Percentiles rank a stretch among this genome's conserved stretches.
Conservation (phyloP, 2,888 invertebrate species). For the Rhamnusium bicolor region DNA sequence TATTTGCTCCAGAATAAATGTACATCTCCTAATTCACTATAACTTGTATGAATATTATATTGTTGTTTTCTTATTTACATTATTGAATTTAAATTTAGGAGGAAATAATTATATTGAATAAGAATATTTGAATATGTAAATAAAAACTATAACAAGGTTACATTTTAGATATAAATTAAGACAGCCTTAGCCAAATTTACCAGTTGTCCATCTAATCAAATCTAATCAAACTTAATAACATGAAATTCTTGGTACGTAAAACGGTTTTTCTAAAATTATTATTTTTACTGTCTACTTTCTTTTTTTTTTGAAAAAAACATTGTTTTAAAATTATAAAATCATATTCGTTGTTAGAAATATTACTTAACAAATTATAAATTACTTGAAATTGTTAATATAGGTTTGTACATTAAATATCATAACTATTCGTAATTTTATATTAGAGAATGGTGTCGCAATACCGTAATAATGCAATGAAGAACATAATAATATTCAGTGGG, state of each 20-base stretch:
- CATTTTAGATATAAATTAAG: conserved; percentile 17
- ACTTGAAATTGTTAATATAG: no score
- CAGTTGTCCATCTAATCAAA: conserved; percentile 10
- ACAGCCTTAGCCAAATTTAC: background rate
- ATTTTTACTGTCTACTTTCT: background rate
- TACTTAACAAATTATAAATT: no score
- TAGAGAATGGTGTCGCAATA: no score
- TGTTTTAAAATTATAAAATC: no score
- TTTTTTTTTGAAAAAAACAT: no score
- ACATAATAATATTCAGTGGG: no score
- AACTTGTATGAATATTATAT: background rate
- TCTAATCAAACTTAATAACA: background rate
- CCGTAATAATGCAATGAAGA: no score
- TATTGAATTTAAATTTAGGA: conserved; percentile 8
- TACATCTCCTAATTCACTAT: conserved; percentile 8
- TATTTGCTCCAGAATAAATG: conserved; percentile 25
- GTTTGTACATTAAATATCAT: no score
- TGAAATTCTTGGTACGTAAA: conserved; percentile 13
- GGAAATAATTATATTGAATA: conserved; percentile 6
- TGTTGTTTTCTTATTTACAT: conserved; percentile 1
- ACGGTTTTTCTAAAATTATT: background rate
- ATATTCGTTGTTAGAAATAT: no score
- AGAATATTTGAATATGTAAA: conserved; percentile 15
- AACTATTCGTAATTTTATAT: no score
- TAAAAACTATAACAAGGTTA: conserved; percentile 27